Base-by-base conservation (phyloP, 2,797 vertebrate genomes). In the Galaxias olidus region DNA sequence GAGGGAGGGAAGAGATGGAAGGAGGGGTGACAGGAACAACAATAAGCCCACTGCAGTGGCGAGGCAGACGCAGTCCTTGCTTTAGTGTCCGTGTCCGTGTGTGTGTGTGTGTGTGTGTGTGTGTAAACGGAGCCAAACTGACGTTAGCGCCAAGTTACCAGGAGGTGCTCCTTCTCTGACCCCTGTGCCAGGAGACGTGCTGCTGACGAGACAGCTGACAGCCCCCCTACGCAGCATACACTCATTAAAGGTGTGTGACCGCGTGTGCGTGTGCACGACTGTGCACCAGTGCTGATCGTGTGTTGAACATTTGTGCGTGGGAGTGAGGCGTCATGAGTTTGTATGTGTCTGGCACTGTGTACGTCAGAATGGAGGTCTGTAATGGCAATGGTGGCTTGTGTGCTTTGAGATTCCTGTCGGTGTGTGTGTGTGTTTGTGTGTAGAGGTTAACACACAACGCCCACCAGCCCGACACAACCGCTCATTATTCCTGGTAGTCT, bases 11-110 rank as follows among this genome's bases (percentile, higher is more conserved):
- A 46, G 50, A 20, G 50, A 66, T 78, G 61, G 59, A 59, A 59
- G 20, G 71, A 54, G 19, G 52, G 74, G 43, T 65, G 64, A 77
- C 69, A 79, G 71, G 74, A 78, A 74, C 65, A 75, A 86, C 76
- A 75, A 80, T 74, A 79, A 85, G 76, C 65, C 75, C 80, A 74
- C 83, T 86, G 86, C 87, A 86, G 86, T 86, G 72, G 72, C 75
- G 66, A 69, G 61, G 53, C 54, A 18, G n/a, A n/a, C 56, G 73
- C 66, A n/a, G 30, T 8, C 18, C 30, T 30, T 40, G 52, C 10
- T 12, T 4, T 1, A 6, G 18, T 54, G 11, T 54, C 19, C n/a
- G 53, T 40, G 53, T 42, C 15, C 18, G 52, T 40, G 18, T 53
- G 52, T 13, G 49, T 54, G 52, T 19, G 18, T 54, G 52, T 0